These are phyloP conservation scores for Pelodiscus sinensis DNA, from an alignment of 2,113 vertebrate genomes.

Conservation along the genomic window DNA sequence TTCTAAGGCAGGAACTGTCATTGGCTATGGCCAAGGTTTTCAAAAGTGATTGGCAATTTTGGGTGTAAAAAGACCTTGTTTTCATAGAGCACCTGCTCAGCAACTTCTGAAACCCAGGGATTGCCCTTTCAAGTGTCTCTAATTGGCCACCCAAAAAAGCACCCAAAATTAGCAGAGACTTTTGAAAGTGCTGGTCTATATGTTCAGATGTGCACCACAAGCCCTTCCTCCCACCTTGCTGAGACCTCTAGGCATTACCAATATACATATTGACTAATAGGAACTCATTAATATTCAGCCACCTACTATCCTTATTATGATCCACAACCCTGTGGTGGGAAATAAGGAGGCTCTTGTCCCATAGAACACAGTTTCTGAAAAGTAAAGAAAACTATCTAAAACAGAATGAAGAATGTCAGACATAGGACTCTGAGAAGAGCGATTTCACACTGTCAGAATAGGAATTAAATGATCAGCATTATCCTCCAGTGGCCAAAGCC, in stretches of 20 bases:
- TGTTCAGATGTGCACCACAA: not conserved
- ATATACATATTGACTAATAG: not conserved
- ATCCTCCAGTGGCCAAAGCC: not conserved
- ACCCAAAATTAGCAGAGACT: not conserved
- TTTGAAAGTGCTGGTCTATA: not conserved
- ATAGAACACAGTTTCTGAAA: too few relatives aligned
- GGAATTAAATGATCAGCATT: not conserved
- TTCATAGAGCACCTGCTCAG: not conserved
- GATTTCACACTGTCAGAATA: accelerated
- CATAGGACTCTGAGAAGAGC: not conserved
- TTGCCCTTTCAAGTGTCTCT: not conserved
- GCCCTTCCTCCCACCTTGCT: not conserved
- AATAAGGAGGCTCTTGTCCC: not conserved
- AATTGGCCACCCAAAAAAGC: not conserved
- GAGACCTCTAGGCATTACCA: not conserved
- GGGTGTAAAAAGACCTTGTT: not conserved
- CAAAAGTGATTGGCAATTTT: not conserved
- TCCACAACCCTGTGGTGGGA: not conserved
- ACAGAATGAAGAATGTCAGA: not conserved
- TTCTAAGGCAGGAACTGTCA: not conserved
- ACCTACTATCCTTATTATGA: not conserved
- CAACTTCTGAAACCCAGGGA: not conserved
- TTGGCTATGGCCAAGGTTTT: not conserved
- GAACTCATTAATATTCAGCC: not conserved
- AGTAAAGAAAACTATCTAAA: too few relatives aligned